These are phyloP conservation scores for Clarias platycephalus DNA, from an alignment of 2,797 vertebrate species.

Conservation along the genomic window DNA sequence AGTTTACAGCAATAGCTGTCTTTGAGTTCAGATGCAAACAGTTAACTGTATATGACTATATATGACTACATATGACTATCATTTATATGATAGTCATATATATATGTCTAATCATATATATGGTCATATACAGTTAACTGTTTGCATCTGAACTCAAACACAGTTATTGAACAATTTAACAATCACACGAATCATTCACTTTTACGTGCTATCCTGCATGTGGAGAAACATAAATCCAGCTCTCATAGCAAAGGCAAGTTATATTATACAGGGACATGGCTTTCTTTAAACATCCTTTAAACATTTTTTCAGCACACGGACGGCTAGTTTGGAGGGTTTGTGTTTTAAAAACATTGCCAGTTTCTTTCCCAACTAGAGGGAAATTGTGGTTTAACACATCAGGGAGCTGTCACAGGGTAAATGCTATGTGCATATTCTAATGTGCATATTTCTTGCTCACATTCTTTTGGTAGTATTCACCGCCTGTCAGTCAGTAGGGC, in stretches of 20 bases:
- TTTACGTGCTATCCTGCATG: not conserved
- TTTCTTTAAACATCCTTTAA: slow-evolving; percentile 49
- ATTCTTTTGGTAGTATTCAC: slow-evolving; percentile 58
- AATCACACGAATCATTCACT: not conserved
- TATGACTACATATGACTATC: no score
- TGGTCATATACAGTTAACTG: not conserved
- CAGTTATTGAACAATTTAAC: not conserved
- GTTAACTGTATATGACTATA: not conserved
- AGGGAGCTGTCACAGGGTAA: slow-evolving; percentile 60
- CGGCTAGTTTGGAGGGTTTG: slow-evolving; percentile 56
- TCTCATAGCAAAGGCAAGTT: slow-evolving; percentile 32
- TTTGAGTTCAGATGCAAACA: not conserved
- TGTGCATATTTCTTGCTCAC: slow-evolving; percentile 58
- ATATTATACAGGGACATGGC: slow-evolving; percentile 44
- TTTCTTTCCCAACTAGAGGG: slow-evolving; percentile 58
- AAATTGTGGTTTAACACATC: slow-evolving; percentile 63
- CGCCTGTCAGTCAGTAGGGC: slow-evolving; percentile 55
- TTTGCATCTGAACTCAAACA: not conserved
- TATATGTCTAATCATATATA: no score
- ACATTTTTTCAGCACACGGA: slow-evolving; percentile 43
- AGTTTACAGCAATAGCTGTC: not conserved
- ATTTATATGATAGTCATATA: no score
- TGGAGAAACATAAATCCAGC: slow-evolving; percentile 27
- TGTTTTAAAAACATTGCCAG: slow-evolving; percentile 60
- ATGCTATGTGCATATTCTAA: slow-evolving; percentile 62